Percentiles rank a stretch among this genome's conserved stretches.
phyloP scores from a whole-genome alignment of 2,888 invertebrate species.

The Cephus sareptanus region DNA sequence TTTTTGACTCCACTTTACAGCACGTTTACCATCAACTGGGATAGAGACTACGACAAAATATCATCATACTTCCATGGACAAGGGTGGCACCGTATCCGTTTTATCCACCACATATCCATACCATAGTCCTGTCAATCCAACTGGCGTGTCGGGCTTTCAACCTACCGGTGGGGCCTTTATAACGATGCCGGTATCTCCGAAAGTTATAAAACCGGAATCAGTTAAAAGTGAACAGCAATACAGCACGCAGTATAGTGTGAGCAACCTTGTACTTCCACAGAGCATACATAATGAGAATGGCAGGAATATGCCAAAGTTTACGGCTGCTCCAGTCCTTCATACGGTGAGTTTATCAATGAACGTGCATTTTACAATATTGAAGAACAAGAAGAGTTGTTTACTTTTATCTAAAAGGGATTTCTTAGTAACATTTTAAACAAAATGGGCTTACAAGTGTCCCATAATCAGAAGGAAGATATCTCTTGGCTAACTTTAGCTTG shows the following conservation, averaged over 20 bases:
- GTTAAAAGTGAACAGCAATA: conserved; percentile 57
- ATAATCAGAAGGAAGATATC: background rate
- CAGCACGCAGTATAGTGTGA: conserved; percentile 58
- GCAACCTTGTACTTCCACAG: conserved; percentile 49
- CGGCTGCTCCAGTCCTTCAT: conserved; percentile 58
- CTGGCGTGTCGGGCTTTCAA: conserved; percentile 88
- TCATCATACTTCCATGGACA: conserved; percentile 66
- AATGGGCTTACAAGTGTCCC: background rate
- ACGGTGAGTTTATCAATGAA: conserved; percentile 45
- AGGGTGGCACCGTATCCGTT: conserved; percentile 63
- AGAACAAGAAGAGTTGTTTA: background rate
- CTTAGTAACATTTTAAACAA: background rate
- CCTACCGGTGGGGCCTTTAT: conserved; percentile 94
- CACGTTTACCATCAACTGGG: conserved; percentile 68
- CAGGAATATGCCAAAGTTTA: conserved; percentile 56
- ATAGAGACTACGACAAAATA: conserved; percentile 68
- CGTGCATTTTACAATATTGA: background rate
- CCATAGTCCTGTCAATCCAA: conserved; percentile 81
- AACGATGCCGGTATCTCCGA: conserved; percentile 78
- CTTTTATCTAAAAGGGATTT: background rate
- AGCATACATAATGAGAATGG: conserved; percentile 58
- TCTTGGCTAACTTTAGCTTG: background rate
- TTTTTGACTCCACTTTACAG: conserved; percentile 49
- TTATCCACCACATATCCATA: conserved; percentile 70
- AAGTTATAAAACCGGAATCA: conserved; percentile 64